phyloP scores from a whole-genome alignment of 2,797 vertebrate species.

The Poecilia wingei region DNA sequence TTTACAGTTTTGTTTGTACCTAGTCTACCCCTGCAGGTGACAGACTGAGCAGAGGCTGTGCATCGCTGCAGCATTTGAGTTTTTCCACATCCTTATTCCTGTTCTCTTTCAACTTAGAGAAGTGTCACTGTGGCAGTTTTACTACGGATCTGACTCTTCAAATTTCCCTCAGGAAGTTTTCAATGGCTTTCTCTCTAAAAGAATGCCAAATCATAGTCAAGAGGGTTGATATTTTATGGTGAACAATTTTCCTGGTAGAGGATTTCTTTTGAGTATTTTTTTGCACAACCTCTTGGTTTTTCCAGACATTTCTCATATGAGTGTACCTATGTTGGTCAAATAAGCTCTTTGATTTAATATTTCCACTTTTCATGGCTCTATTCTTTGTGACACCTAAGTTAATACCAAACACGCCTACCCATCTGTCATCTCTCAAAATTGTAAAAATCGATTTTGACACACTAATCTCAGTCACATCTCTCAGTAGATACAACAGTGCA shows the following conservation, averaged over 20 bases:
- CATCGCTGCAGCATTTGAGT: constrained; percentile 46
- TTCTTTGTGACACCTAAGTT: constrained; percentile 24
- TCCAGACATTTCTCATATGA: constrained; percentile 14
- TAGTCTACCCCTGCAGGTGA: constrained; percentile 36
- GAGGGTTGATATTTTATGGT: constrained; percentile 42
- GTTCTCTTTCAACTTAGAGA: constrained; percentile 42
- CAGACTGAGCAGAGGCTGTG: constrained; percentile 26
- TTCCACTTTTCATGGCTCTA: constrained; percentile 4
- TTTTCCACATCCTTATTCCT: constrained; percentile 21
- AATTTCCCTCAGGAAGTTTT: constrained; percentile 47
- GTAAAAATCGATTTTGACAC: constrained; percentile 49
- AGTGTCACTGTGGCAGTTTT: constrained; percentile 50
- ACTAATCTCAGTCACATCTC: constrained; percentile 38
- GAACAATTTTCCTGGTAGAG: constrained; percentile 38
- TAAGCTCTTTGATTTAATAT: constrained; percentile 13
- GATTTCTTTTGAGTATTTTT: constrained; percentile 14
- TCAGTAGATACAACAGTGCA: neutral
- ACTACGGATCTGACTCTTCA: constrained; percentile 62
- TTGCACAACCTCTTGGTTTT: constrained; percentile 14
- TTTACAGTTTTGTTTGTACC: constrained; percentile 18
- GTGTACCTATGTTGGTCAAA: constrained; percentile 29
- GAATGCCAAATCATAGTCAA: constrained; percentile 52
- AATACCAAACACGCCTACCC: constrained; percentile 40
- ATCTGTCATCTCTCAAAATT: constrained; percentile 43
- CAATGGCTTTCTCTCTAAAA: constrained; percentile 45